Base-by-base conservation (phyloP, 2,888 invertebrate species). In the Diloba caeruleocephala region DNA sequence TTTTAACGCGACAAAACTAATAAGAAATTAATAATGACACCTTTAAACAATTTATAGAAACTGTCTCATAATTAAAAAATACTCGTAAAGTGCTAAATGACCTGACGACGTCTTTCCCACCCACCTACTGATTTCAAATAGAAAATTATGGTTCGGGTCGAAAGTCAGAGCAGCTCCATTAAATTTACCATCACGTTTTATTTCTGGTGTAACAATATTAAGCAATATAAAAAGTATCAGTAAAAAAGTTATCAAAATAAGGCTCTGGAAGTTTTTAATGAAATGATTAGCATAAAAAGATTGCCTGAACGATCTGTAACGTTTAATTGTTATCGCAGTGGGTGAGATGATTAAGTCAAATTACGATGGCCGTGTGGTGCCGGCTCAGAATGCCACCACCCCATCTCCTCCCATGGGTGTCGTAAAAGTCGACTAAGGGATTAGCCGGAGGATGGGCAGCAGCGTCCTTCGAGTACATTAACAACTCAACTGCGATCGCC, bases 291-390 rank as follows among this genome's bases (percentile, higher is more conserved):
- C 63, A 60, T 70, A 66, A 64, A 70, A 29, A 60, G 45, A 48
- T 52, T 38, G 62, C 54, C 50, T 28, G 45, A 59, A 57, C 17
- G 32, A 42, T 51, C 48, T 48, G 28, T 44, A 49, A 70, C 70
- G 75, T 72, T 79, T 78, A 82, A 83, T 83, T 77, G 76, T 66
- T 75, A 75, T 77, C 76, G 61, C 77, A 71, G 76, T 76, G 63
- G 72, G 63, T 70, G 64, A 66, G 66, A 71, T 76, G 71, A 82
- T 78, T 76, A 74, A 72, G 62, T 44, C 59, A 55, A 71, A 70
- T 70, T 67, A 68, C 59, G 26, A 57, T 38, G 61, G 55, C 55
- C 63, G 65, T n/a, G n/a, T n/a, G n/a, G n/a, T n/a, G n/a, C n/a
- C n/a, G n/a, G n/a, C n/a, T n/a, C n/a, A n/a, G n/a, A n/a, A n/a